phyloP scores from a whole-genome alignment of 2,797 vertebrate genomes.

The Pipistrellus pipistrellus region DNA sequence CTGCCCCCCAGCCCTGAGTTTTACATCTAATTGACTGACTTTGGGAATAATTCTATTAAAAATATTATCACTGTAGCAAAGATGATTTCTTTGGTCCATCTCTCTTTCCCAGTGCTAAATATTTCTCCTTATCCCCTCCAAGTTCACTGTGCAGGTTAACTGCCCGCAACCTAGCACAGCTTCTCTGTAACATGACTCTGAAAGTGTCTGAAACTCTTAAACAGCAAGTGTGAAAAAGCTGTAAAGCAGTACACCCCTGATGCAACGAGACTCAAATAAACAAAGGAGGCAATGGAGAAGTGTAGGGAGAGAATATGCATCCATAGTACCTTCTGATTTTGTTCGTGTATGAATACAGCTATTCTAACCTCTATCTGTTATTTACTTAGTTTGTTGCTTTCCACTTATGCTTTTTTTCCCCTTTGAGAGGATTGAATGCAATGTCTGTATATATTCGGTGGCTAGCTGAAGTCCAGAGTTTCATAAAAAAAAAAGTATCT shows the following conservation, averaged over 20 bases:
- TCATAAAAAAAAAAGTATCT: not conserved
- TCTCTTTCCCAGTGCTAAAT: constrained; percentile 39
- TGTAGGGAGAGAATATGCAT: not conserved
- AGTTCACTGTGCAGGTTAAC: constrained; percentile 28
- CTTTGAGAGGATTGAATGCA: not conserved
- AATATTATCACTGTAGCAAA: constrained; percentile 43
- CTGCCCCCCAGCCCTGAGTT: not conserved
- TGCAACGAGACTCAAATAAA: not conserved
- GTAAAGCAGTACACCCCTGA: not conserved
- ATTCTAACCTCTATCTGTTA: not conserved
- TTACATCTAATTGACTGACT: not conserved
- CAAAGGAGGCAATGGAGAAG: not conserved
- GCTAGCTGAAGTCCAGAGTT: not conserved
- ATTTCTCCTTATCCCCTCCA: not conserved
- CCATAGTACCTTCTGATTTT: not conserved
- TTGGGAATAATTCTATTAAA: not conserved
- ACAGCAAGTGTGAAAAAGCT: not conserved
- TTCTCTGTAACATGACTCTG: not conserved
- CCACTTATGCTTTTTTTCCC: not conserved
- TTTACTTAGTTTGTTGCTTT: constrained; percentile 21
- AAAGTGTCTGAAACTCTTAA: constrained; percentile 55
- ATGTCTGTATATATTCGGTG: not conserved
- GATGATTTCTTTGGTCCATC: constrained; percentile 12
- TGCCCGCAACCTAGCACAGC: not conserved
- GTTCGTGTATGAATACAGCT: not conserved